phyloP scores from a whole-genome alignment of 1,140 invertebrate genomes.

The Apis cerana region DNA sequence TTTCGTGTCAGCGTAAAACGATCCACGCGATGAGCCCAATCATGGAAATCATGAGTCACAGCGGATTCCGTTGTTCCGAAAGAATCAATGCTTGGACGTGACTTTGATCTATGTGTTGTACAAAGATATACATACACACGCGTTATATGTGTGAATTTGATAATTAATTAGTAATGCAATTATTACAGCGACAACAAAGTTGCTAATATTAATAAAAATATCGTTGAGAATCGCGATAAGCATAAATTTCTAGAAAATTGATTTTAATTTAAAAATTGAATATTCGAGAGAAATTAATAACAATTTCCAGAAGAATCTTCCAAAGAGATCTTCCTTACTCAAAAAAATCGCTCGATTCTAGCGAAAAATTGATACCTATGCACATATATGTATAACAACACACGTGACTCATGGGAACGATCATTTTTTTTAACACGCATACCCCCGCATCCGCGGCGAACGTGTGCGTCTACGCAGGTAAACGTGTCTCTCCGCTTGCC shows the following conservation, averaged over 20 bases:
- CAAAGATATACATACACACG: not conserved
- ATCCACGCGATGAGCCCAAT: slow-evolving; percentile 22
- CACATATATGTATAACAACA: not conserved
- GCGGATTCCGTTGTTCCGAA: slow-evolving; percentile 40
- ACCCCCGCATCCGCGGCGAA: slow-evolving; percentile 11
- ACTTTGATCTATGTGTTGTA: not conserved
- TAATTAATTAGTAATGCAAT: too few relatives aligned
- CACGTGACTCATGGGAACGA: slow-evolving; percentile 27
- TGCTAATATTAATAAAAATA: too few relatives aligned
- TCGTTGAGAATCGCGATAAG: too few relatives aligned
- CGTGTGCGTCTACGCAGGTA: slow-evolving; percentile 47
- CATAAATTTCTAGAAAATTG: too few relatives aligned
- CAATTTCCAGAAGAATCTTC: too few relatives aligned
- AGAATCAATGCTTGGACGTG: not conserved
- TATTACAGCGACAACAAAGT: too few relatives aligned
- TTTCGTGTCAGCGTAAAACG: slow-evolving; percentile 48
- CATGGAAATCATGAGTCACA: slow-evolving; percentile 65
- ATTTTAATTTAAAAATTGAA: too few relatives aligned
- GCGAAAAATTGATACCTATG: not conserved
- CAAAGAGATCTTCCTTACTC: too few relatives aligned
- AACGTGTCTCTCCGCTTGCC: slow-evolving; percentile 54
- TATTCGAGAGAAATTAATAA: too few relatives aligned
- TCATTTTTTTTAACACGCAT: slow-evolving; percentile 21
- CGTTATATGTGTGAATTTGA: too few relatives aligned
- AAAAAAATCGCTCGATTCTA: too few relatives aligned